Conservation (phyloP, 2,113 vertebrate genomes). For the Alethe castanea region DNA sequence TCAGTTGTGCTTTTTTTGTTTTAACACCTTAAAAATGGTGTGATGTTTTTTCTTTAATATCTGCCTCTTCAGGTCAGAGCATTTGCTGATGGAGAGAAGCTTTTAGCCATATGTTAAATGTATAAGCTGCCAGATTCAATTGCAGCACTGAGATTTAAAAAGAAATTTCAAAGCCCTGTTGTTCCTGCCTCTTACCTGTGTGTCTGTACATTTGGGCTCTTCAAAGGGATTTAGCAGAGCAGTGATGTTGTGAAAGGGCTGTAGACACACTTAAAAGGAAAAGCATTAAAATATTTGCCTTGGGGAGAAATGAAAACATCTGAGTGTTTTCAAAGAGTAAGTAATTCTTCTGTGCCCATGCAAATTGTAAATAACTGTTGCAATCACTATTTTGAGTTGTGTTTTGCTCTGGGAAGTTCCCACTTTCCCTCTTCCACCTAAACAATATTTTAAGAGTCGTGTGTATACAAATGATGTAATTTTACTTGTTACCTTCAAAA, state of each 20-base stretch:
- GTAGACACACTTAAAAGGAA: not conserved
- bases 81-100: not conserved
- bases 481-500: not conserved
- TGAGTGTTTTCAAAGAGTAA: not conserved
- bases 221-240: not conserved
- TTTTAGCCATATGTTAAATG: not conserved
- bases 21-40: not conserved
- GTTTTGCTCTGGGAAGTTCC: not conserved
- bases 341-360: not conserved
- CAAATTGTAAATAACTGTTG: not conserved
- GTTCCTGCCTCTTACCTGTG: not conserved
- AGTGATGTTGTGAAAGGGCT: not conserved
- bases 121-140: not conserved
- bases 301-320: not conserved
- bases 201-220: not conserved
- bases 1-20: not conserved
- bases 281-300: not conserved
- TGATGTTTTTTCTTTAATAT: not conserved
- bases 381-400: not conserved
- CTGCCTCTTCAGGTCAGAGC: not conserved
- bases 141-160: not conserved
- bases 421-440: not conserved
- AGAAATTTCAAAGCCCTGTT: not conserved
- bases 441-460: not conserved
- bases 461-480: fast-evolving